Evolutionary conservation across 2,113 vertebrate species (phyloP).

Genomic region (Pangasianodon gigas): DNA sequence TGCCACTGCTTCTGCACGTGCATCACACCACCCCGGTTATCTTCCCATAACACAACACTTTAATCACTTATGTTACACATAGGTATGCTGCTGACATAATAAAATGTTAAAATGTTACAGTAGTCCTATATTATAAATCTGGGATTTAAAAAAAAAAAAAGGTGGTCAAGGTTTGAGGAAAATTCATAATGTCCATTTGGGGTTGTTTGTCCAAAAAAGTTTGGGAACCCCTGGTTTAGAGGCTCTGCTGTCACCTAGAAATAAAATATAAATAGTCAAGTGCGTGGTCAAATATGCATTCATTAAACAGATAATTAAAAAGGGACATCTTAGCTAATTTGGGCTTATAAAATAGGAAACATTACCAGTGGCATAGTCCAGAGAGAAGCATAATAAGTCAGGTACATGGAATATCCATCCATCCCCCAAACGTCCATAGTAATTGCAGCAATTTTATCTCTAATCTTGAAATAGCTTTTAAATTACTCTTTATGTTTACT

Average conservation of each 20-base stretch:
- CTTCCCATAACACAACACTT: background rate
- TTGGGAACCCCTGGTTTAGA: background rate
- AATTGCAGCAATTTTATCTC: background rate
- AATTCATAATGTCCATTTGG: background rate
- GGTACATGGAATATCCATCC: background rate
- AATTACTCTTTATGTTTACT: background rate
- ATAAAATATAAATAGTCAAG: background rate
- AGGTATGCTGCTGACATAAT: too few relatives aligned
- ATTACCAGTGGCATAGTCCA: background rate
- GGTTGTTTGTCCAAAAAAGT: background rate
- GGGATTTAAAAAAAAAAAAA: background rate
- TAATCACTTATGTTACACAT: too few relatives aligned
- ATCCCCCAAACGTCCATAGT: background rate
- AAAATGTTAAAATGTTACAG: background rate
- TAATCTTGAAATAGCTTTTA: background rate
- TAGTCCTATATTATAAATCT: background rate
- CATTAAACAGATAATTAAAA: background rate
- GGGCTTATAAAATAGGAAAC: background rate
- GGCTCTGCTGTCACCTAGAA: background rate
- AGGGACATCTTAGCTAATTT: background rate
- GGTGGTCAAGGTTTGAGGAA: background rate
- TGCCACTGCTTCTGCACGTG: background rate
- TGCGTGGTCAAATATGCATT: background rate
- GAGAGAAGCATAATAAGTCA: too few relatives aligned
- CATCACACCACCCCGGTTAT: background rate